phyloP scores from a whole-genome alignment of 1,140 invertebrate genomes.

The Phymastichus coffea region DNA sequence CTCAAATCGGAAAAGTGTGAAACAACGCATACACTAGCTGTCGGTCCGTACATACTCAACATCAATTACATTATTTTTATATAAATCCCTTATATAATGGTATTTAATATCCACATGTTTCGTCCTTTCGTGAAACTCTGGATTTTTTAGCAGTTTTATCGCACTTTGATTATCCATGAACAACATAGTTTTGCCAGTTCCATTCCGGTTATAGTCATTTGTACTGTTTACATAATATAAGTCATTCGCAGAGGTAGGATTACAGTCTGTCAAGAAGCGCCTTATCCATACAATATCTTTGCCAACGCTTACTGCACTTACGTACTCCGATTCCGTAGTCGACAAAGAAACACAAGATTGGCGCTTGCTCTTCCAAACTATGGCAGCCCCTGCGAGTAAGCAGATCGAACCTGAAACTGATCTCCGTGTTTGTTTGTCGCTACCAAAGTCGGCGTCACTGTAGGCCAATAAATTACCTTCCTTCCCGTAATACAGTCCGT shows the following conservation, averaged over 20 bases:
- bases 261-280: conserved; percentile 12
- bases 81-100: conserved; percentile 35
- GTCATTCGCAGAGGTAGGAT: not conserved
- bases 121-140: conserved; percentile 29
- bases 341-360: conserved; percentile 33
- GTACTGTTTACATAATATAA: not conserved
- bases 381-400: conserved; percentile 17
- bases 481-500: conserved; percentile 18
- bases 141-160: conserved; percentile 29
- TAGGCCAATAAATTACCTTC: conserved; percentile 1
- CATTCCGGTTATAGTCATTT: too few species aligned
- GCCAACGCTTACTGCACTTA: conserved; percentile 29
- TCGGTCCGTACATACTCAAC: conserved; percentile 26
- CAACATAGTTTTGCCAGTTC: too few species aligned
- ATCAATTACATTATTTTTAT: conserved; percentile 14
- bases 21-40: too few species aligned
- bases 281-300: conserved; percentile 29
- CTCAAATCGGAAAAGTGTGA: too few species aligned
- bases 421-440: conserved; percentile 3
- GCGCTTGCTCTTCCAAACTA: conserved; percentile 38
- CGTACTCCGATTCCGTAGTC: conserved; percentile 47
- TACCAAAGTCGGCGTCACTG: conserved; percentile 22
- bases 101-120: conserved; percentile 38
- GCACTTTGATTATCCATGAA: conserved; percentile 36
- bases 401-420: conserved; percentile 23